Base-by-base conservation (phyloP, 2,888 invertebrate species). In the Gymnocheta viridis region DNA sequence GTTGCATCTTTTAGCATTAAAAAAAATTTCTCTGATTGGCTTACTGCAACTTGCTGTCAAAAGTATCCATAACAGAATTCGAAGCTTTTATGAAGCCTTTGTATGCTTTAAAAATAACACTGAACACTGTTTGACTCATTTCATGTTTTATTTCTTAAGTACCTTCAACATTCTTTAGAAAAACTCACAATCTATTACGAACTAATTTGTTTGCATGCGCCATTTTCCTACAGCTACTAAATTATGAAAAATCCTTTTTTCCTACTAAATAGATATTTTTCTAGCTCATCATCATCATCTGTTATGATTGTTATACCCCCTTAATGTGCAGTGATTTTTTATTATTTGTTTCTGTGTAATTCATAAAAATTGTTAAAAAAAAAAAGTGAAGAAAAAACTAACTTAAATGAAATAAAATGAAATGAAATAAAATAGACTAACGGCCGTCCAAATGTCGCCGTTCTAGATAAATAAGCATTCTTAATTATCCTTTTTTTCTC, bases 381-480 rank as follows among this genome's bases (percentile, higher is more conserved):
- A 67, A 74, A 66, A 19, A 10, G 35, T 5, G 6, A 60, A 60
- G 22, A 22, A 47, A 9, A 72, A 76, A 76, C 22, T 24, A 47
- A 76, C 82, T 69, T 54, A 67, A 58, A 67, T 78, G 38, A 73
- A 78, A 77, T 67, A 51, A 67, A 58, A 67, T 78, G 38, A 73
- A 78, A 77, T 67, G 58, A 72, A 79, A 78, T 74, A 83, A 70
- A 74, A 70, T 69, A 69, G 51, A 81, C 67, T 67, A 74, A 74
- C 62, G 67, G 72, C 86, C 86, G 88, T 86, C 88, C 88, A 89
- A 87, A 90, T 89, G 89, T 89, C 90, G 90, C 88, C 90, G 88
- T 89, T 89, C 89, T 89, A 90, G 90, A 90, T 90, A 90, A 90
- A 90, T 90, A 90, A 90, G 90, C 89, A 90, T 89, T 88, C 90